Percentiles rank a stretch among this genome's conserved stretches.
Conservation (phyloP, 1,140 invertebrate genomes). For the Drosophila rhopaloa region DNA sequence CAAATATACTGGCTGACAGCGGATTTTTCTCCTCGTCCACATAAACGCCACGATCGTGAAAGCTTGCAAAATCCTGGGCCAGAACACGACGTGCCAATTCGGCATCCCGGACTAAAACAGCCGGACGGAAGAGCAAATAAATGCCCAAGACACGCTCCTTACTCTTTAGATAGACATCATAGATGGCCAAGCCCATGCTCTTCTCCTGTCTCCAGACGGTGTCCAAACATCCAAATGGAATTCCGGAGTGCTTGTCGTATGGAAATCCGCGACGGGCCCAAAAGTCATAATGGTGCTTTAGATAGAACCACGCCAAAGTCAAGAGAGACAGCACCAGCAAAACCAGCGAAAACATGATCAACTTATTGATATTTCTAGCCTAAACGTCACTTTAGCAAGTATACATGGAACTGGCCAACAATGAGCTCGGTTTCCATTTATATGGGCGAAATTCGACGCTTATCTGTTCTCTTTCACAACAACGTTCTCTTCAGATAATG, state of each 20-base stretch:
- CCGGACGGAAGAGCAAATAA: constrained; percentile 81
- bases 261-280: constrained; percentile 70
- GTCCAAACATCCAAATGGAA: constrained; percentile 73
- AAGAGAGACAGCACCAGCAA: constrained; percentile 36
- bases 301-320: constrained; percentile 58
- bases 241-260: constrained; percentile 35
- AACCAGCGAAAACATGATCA: constrained; percentile 50
- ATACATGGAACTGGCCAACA: neutral
- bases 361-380: neutral
- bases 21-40: constrained; percentile 79
- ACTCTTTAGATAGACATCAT: constrained; percentile 64
- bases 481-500: constrained; percentile 1
- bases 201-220: constrained; percentile 53
- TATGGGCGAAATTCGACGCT: neutral
- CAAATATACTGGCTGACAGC: constrained; percentile 83
- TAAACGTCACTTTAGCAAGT: constrained; percentile 15
- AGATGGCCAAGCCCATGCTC: constrained; percentile 65
- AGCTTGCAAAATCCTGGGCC: constrained; percentile 84
- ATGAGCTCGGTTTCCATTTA: neutral
- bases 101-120: constrained; percentile 85
- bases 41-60: constrained; percentile 84
- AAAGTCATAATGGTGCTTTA: constrained; percentile 59
- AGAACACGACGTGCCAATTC: constrained; percentile 84
- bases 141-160: constrained; percentile 73
- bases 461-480: neutral